phyloP scores from a whole-genome alignment of 2,113 vertebrate species.

The Protomyctophum bolini region DNA sequence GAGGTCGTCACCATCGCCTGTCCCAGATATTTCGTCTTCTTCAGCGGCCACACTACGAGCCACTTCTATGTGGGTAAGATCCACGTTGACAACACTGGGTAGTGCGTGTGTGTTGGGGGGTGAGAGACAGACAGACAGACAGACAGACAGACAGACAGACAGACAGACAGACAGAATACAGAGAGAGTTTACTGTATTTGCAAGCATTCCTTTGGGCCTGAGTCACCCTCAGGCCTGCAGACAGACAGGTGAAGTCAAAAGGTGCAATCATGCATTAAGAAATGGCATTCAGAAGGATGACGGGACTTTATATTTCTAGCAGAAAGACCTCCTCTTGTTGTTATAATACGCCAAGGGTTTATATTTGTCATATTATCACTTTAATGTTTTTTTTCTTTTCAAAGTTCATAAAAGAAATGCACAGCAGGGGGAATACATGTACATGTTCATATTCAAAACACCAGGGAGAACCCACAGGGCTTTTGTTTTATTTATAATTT shows the following conservation, averaged over 20 bases:
- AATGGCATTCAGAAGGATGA: background rate
- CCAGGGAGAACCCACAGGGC: too few species aligned
- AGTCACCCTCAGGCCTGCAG: too few species aligned
- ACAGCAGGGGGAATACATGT: too few species aligned
- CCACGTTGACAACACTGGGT: background rate
- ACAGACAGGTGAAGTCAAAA: background rate
- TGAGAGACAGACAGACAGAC: background rate
- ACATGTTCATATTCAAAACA: too few species aligned
- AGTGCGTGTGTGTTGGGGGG: background rate
- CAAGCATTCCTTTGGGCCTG: background rate
- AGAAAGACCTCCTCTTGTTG: too few species aligned
- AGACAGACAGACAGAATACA: background rate
- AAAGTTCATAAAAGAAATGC: too few species aligned
- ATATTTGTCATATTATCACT: too few species aligned
- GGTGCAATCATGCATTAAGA: background rate
- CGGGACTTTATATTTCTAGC: background rate
- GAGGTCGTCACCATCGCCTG: conserved; percentile 85
- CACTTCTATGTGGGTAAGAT: conserved; percentile 54
- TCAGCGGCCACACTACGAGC: conserved; percentile 63
- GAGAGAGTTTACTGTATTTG: background rate
- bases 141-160: background rate
- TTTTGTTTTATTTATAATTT: too few species aligned
- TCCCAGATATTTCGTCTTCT: conserved; percentile 83
- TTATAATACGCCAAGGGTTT: too few species aligned
- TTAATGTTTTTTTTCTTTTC: too few species aligned